A percentile compares a stretch with the other conserved stretches of the same genome.
Evolutionary conservation across 2,888 invertebrate genomes (phyloP).

Genomic region (Agrotis exclamationis): DNA sequence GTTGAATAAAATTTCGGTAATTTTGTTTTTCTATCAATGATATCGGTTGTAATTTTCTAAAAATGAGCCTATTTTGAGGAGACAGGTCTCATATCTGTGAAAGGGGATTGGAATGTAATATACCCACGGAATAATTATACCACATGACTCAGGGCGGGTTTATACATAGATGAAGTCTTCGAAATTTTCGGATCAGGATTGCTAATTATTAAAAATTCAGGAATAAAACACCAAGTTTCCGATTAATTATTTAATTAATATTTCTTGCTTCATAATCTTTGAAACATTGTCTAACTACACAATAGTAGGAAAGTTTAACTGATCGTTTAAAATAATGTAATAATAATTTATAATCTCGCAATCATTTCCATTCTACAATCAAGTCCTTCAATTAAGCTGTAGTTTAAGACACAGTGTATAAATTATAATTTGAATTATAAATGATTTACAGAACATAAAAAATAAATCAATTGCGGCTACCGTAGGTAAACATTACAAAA

Average conservation of each 20-base stretch:
- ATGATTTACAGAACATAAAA: too few species aligned
- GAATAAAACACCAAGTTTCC: too few species aligned
- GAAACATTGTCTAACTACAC: not conserved
- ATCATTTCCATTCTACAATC: not conserved
- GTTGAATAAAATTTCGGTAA: not conserved
- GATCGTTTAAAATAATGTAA: not conserved
- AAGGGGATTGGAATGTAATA: too few species aligned
- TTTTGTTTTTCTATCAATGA: not conserved
- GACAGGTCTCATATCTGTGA: too few species aligned
- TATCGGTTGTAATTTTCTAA: not conserved
- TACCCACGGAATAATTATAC: too few species aligned
- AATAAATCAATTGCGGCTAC: too few species aligned
- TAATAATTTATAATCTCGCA: not conserved
- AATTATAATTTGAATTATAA: not conserved
- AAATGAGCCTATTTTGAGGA: too few species aligned
- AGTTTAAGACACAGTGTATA: not conserved
- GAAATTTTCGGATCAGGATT: too few species aligned
- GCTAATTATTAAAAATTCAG: too few species aligned
- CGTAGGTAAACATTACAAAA: too few species aligned
- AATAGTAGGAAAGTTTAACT: not conserved
- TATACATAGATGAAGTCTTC: too few species aligned
- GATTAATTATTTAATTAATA: not conserved
- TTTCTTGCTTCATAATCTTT: not conserved
- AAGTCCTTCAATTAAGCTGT: not conserved
- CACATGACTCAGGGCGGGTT: too few species aligned